Conservation (phyloP, 2,888 invertebrate species). For the Augiades crinisus region DNA sequence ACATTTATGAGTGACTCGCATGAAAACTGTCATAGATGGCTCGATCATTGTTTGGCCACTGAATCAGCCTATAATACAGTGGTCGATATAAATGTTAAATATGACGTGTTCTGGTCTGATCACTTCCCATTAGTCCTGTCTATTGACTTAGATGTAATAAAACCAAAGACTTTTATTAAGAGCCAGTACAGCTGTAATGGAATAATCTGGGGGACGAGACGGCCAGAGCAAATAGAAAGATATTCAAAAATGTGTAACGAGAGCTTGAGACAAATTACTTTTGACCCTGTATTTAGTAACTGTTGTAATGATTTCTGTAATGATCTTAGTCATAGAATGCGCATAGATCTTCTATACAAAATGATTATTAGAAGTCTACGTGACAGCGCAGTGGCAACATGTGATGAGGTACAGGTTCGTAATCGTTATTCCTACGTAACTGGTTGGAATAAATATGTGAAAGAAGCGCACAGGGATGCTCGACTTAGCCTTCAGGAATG, state of each 20-base stretch:
- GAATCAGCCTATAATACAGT: constrained; percentile 19
- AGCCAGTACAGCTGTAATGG: constrained; percentile 2
- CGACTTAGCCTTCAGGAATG: constrained; percentile 28
- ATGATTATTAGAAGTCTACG: constrained; percentile 26
- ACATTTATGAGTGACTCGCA: constrained; percentile 34
- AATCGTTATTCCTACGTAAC: background rate
- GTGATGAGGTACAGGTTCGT: background rate
- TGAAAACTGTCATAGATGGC: constrained; percentile 29
- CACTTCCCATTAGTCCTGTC: constrained; percentile 33
- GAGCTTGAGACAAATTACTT: too few species aligned
- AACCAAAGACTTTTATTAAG: constrained; percentile 27
- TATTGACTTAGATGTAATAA: too few species aligned
- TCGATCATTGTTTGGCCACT: constrained; percentile 32
- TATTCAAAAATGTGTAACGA: too few species aligned
- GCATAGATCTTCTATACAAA: too few species aligned
- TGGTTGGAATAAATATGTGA: constrained; percentile 35
- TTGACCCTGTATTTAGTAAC: too few species aligned
- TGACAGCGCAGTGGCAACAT: constrained; percentile 17
- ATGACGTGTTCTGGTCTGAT: constrained; percentile 30
- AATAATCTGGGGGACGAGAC: too few species aligned
- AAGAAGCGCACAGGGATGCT: constrained; percentile 30
- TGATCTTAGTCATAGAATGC: too few species aligned
- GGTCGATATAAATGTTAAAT: constrained; percentile 6
- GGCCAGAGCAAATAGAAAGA: too few species aligned
- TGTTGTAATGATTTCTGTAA: too few species aligned